Evolutionary conservation across 1,140 invertebrate species (phyloP).

Genomic region (Neodiprion lecontei): DNA sequence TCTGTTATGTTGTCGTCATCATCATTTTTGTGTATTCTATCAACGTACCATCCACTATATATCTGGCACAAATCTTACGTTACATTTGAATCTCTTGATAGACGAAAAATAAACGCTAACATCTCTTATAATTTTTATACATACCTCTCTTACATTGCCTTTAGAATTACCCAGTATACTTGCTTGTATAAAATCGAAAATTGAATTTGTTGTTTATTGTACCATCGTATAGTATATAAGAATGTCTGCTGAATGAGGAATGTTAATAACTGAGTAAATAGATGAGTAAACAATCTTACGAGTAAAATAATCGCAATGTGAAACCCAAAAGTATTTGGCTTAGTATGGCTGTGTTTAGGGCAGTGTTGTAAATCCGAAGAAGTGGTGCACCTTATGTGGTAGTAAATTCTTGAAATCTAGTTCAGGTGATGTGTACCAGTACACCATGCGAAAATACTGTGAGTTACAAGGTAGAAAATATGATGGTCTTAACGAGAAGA

Average conservation of each 20-base stretch:
- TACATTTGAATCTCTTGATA: background rate
- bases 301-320: slow-evolving; percentile 26
- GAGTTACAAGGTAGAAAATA: background rate
- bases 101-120: too few relatives aligned
- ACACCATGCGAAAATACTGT: background rate
- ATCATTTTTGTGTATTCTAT: background rate
- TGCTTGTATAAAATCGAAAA: background rate
- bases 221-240: slow-evolving; percentile 15
- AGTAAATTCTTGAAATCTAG: slow-evolving; percentile 18
- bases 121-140: too few relatives aligned
- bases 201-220: background rate
- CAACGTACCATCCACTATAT: background rate
- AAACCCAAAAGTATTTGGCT: slow-evolving; percentile 60
- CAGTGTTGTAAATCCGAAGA: slow-evolving; percentile 53
- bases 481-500: background rate
- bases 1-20: background rate
- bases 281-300: slow-evolving; percentile 36
- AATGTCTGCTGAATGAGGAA: slow-evolving; percentile 28
- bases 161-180: slow-evolving; percentile 2
- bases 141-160: background rate
- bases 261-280: slow-evolving; percentile 18
- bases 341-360: slow-evolving; percentile 60
- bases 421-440: background rate
- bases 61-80: background rate
- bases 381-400: slow-evolving; percentile 42